Base-by-base conservation (phyloP, 2,113 vertebrate genomes). In the Budorcas taxicolor region DNA sequence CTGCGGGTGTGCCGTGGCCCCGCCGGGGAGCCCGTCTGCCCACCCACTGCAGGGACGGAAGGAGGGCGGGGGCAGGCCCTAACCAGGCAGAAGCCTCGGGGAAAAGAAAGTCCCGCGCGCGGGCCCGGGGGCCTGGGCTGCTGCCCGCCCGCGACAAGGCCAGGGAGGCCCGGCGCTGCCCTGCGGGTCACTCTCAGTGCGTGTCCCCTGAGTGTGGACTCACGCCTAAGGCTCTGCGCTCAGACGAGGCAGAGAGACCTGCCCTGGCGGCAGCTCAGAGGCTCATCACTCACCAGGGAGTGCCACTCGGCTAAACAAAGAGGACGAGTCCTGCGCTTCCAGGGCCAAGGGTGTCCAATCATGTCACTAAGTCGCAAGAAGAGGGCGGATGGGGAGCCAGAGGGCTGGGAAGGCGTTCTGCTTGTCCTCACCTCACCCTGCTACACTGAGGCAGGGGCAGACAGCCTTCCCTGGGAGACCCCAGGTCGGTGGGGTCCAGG, bases 91-190 rank as follows among this genome's bases (percentile, higher is more conserved):
- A 23, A 81, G 52, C 91, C 80, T 52, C 8, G 19, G 43, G 45
- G n/a, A 45, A 17, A n/a, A 36, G n/a, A 14, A 7, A 43, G 60
- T 27, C 3, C 67, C 17, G 55, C 31, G 45, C 2, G 10, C 31
- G 33, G 11, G 1, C 45, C 7, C 2, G 10, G 36, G 33, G 7
- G 1, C 45, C 7, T 7, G 40, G n/a, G 19, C 78, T 57, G 27
- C 60, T 8, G 8, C 45, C 83, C 5, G 3, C 40, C 47, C 15
- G 3, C 23, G 10, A 45, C 19, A 31, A 45, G 53, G 23, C 81
- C 36, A 14, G 36, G 36, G 36, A 14, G 62, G 47, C 52, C 45
- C 36, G 1, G 40, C 23, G 9, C 50, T 31, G 62, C 50, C 55
- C 60, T 2, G 14, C 5, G 74, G 0, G 60, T 3, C 60, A 16